Base-by-base conservation (phyloP, 2,113 vertebrate genomes). In the Antechinus flavipes region DNA sequence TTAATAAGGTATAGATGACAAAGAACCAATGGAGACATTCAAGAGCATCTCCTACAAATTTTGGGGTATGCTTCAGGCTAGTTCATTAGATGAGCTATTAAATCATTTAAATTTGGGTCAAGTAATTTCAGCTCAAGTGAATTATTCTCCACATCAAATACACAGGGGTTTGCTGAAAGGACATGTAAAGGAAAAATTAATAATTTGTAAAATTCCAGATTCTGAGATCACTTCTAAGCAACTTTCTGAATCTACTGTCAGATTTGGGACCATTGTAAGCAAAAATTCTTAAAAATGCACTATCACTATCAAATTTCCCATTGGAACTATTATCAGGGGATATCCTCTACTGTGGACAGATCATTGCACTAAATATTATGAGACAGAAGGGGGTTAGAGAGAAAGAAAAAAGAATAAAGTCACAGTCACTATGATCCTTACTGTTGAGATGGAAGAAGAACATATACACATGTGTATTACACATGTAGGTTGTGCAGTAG, bases 51-150 rank as follows among this genome's bases (percentile, higher is more conserved):
- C 49, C 89, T 91, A 95, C 91, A 93, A 90, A 95, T 91, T 95
- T 95, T 93, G 24, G 93, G 61, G 89, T 95, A 24, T 89, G 50
- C 94, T 97, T 97, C 91, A 96, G 91, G 96, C 93, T 54, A 95
- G 93, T 91, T 95, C 91, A 96, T 93, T 91, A 50, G 91, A 92
- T 49, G 93, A 97, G 94, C 93, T 96, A 96, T 97, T 98, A 96
- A 96, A 92, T 96, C 95, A 97, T 96, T 54, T 90, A 94, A 96
- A 97, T 97, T 95, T 97, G 90, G 97, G 95, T 97, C 95, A 97
- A 98, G 91, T 93, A 93, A 94, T 95, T 97, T 96, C 92, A 93
- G 90, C 50, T 94, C 84, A 95, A 96, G 93, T 93, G 95, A 96
- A 96, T 89, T 89, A 90, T 93, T 97, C 91, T 19, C 46, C 53